Evolutionary conservation across 2,888 invertebrate species (phyloP), one percentile per base, ranked within the genome.

Genomic region (Cataglyphis altisquamis): DNA sequence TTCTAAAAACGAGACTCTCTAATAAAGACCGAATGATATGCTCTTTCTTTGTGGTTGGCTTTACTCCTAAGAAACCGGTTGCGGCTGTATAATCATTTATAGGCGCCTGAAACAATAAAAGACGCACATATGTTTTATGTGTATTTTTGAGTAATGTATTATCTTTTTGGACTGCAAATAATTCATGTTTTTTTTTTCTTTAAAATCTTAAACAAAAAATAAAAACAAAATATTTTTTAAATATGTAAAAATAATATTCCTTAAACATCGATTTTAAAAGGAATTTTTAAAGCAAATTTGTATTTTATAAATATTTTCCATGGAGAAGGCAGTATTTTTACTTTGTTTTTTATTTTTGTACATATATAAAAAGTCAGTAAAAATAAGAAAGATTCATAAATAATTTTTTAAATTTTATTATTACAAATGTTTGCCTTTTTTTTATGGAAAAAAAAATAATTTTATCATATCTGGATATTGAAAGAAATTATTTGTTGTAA

Each of bases 11-110:
- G 12, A 99, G 96, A 83, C 98, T 97, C 95, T 99, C 98, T 25
- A 99, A 95, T 70, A 99, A 96, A 0, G 98, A 97, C 45, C 98
- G 96, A 2, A 98, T 96, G 88, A 98, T 94, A 91, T 98, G 98
- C n/a, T 96, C 96, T 89, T 96, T 97, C 0, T 95, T 96, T 0
- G 98, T 98, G 0, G 97, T 97, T 0, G 98, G 96, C 87, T 96
- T 96, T 90, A 97, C 94, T 0, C 98, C 98, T 52, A 98, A 96
- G 93, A 99, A 98, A 25, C 97, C 98, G 0, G 98, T 97, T 0
- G 97, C 97, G 0, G 99, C 98, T 15, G 96, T 96, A 87, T 97
- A 96, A 94, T 99, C 98, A 95, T 98, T 98, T 87, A 98, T 97
- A 0, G 99, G 99, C 0, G 98, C 98, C 98, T 99, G 95, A 12